Percentiles rank a stretch among this genome's conserved stretches.
Evolutionary conservation across 2,888 invertebrate species (phyloP).

Genomic region (Eilema griseolum): DNA sequence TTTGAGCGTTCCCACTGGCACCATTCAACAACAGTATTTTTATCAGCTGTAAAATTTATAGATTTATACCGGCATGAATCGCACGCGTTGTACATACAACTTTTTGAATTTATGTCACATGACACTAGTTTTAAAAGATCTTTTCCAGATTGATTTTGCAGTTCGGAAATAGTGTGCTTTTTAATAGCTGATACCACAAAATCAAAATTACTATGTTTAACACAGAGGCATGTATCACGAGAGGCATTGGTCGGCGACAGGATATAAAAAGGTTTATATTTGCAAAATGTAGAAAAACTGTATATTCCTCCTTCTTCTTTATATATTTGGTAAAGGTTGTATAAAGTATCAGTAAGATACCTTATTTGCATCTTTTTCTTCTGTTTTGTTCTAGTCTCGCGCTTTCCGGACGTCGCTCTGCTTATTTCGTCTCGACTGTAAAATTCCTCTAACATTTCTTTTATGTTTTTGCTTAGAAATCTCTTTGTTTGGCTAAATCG

Average conservation of each 20-base stretch:
- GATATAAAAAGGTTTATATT: conserved; percentile 7
- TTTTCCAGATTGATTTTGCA: background rate
- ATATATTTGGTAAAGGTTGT: conserved; percentile 13
- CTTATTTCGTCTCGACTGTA: conserved; percentile 7
- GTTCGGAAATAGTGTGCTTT: background rate
- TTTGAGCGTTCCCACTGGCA: conserved; percentile 10
- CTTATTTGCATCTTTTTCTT: conserved; percentile 14
- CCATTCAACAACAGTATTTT: conserved; percentile 13
- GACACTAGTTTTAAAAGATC: conserved; percentile 14
- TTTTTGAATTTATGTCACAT: conserved; percentile 20
- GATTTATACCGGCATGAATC: conserved; percentile 15
- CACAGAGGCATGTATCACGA: conserved; percentile 11
- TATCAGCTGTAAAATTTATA: conserved; percentile 11
- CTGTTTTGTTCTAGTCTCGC: conserved; percentile 2
- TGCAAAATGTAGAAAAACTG: conserved; percentile 15
- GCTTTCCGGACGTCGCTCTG: background rate
- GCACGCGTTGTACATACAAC: conserved; percentile 19
- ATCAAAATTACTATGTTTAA: conserved; percentile 18
- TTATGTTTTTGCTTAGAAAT: background rate
- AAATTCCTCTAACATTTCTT: conserved; percentile 5
- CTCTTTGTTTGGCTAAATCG: conserved; percentile 1
- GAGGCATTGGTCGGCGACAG: background rate
- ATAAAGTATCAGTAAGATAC: conserved; percentile 6
- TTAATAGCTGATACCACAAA: conserved; percentile 8
- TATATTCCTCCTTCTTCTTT: conserved; percentile 16